Evolutionary conservation across 2,888 invertebrate species (phyloP), one percentile per base, ranked within the genome.

Genomic region (Dioctria rufipes): DNA sequence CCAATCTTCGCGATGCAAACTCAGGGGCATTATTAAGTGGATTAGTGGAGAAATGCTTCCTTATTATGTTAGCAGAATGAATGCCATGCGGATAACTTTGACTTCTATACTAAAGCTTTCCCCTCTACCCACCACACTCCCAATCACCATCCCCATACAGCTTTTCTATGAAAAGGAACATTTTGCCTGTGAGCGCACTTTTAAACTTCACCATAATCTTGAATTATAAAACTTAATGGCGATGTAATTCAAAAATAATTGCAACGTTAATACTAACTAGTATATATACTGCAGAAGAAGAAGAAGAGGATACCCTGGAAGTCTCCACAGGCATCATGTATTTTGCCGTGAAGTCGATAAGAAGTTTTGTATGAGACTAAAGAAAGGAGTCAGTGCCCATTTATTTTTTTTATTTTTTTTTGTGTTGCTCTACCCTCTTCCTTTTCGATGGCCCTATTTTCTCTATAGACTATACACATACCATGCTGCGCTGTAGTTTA

Each of bases 231-330:
- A 77, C 77, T 60, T 77, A 77, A 77, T 77, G 77, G 77, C 49
- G 49, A 63, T 77, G 77, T 77, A 77, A 77, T 77, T 77, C 77
- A 77, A 77, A 77, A 77, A 77, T 77, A 77, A 77, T 77, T 77
- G 77, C 77, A 77, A 77, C 77, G 63, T 77, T 77, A 63, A 77
- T 77, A 77, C 63, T 60, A 77, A 75, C 73, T 75, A 25, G 25
- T 25, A 25, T 25, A 25, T 25, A 75, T 9, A 60, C 73, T 75
- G 73, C 73, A 75, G 73, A 60, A 75, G 73, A 75, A 60, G 58
- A 25, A 43, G 25, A 25, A 25, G 25, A 25, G 25, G 25, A 25
- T 42, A 42, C 43, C 13, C 58, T 13, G 60, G 54, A 40, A 60
- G 73, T 58, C 25, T 25, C 73, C 60, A 13, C 40, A 54, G 43